phyloP scores from a whole-genome alignment of 2,113 vertebrate genomes.

The Takifugu bimaculatus region DNA sequence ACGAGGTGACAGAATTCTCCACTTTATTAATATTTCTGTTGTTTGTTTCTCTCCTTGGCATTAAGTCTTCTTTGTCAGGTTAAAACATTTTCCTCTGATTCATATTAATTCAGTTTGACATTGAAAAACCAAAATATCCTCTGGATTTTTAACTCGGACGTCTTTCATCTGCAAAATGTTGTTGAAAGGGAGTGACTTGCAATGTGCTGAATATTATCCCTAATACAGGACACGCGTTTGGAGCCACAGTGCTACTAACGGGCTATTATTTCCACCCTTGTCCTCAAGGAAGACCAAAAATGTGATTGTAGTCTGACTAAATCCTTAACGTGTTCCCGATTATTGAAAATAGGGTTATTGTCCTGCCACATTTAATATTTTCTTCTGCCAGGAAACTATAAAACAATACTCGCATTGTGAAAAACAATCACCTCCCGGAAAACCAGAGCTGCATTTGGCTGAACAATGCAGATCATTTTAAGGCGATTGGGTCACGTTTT shows the following conservation, averaged over 20 bases:
- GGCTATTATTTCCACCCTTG: background rate
- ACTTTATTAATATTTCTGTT: no score
- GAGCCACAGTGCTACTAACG: background rate
- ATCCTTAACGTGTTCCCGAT: conserved; percentile 30
- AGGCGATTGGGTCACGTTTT: conserved; percentile 37
- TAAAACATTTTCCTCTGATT: no score
- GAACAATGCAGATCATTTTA: conserved; percentile 37
- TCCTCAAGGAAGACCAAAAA: conserved; percentile 3
- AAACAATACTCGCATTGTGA: conserved; percentile 57
- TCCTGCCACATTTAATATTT: conserved; percentile 9
- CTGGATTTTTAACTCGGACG: background rate
- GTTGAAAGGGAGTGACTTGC: background rate
- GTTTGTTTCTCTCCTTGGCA: no score
- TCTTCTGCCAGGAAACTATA: conserved; percentile 22
- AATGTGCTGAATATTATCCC: background rate
- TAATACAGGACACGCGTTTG: background rate
- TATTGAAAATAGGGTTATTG: conserved; percentile 38
- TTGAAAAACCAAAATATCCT: no score
- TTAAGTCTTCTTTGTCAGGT: no score
- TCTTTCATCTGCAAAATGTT: background rate
- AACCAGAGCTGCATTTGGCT: conserved; percentile 34
- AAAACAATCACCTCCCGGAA: conserved; percentile 50
- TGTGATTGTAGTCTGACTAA: conserved; percentile 5
- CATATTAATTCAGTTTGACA: no score
- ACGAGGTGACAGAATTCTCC: no score